Evolutionary conservation across 1,140 invertebrate genomes (phyloP).

Genomic region (Mycetomoellerius zeteki): DNA sequence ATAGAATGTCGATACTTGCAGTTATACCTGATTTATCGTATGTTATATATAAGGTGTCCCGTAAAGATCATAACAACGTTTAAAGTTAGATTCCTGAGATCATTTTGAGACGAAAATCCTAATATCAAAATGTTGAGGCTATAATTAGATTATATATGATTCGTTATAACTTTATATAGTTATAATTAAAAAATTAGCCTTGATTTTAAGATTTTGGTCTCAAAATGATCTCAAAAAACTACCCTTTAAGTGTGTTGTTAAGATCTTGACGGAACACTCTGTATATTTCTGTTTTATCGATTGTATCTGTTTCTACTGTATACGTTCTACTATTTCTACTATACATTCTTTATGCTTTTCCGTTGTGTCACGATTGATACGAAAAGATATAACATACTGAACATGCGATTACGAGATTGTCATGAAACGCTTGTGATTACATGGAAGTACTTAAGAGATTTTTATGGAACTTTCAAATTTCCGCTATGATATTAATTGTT

Average conservation of each 20-base stretch:
- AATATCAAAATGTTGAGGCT: too few species aligned
- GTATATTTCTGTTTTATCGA: background rate
- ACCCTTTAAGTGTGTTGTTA: too few species aligned
- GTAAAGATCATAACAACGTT: too few species aligned
- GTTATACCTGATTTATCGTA: background rate
- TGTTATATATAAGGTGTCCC: constrained; percentile 1
- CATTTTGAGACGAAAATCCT: too few species aligned
- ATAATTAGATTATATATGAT: too few species aligned
- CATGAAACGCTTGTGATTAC: background rate
- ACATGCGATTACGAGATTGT: background rate
- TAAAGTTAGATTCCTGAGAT: too few species aligned
- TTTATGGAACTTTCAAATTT: background rate
- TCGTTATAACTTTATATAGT: too few species aligned
- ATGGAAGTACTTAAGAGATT: background rate
- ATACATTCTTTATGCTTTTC: background rate
- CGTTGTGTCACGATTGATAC: background rate
- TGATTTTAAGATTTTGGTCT: too few species aligned
- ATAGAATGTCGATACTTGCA: background rate
- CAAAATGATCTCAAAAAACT: too few species aligned
- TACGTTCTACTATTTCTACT: background rate
- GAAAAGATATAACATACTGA: background rate
- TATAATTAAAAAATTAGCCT: too few species aligned
- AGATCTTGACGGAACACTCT: too few species aligned
- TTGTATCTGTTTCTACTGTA: background rate
- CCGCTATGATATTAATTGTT: background rate